Evolutionary conservation across 1,140 invertebrate genomes (phyloP).

Genomic region (Drosophila jambulina): DNA sequence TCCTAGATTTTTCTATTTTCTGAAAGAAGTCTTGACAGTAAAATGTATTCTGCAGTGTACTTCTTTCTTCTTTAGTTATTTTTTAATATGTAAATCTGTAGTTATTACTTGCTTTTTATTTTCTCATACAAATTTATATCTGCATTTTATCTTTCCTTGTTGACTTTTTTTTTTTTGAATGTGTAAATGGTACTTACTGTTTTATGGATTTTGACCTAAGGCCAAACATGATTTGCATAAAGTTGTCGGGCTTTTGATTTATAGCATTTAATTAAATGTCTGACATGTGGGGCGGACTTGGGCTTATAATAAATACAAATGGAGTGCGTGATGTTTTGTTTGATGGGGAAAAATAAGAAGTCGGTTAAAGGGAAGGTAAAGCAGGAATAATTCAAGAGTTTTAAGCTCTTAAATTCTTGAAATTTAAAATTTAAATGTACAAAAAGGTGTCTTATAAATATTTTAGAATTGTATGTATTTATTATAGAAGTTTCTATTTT

Average conservation of each 20-base stretch:
- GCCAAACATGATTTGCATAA: constrained; percentile 58
- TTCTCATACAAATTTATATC: not conserved
- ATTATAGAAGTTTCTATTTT: not conserved
- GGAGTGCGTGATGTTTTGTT: not conserved
- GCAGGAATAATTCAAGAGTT: not conserved
- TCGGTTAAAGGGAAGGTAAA: no score
- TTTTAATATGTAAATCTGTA: not conserved
- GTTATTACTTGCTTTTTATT: not conserved
- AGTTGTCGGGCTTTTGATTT: constrained; percentile 72
- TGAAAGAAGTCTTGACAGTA: no score
- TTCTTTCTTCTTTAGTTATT: not conserved
- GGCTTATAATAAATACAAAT: not conserved
- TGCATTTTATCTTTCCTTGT: constrained; percentile 6
- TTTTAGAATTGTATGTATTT: not conserved
- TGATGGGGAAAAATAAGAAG: not conserved
- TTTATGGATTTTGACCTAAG: constrained; percentile 32
- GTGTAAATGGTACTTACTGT: constrained; percentile 14
- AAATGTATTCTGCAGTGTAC: constrained; percentile 1
- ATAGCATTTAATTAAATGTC: constrained; percentile 72
- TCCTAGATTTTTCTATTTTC: not conserved
- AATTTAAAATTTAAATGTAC: not conserved
- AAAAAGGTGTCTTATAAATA: not conserved
- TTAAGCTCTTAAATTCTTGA: no score
- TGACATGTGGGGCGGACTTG: constrained; percentile 29
- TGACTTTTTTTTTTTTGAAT: constrained; percentile 12